A percentile compares a stretch with the other conserved stretches of the same genome.
Conservation (phyloP, 37 sponge, comb jelly and placozoan species). For the Ephydatia muelleri region DNA sequence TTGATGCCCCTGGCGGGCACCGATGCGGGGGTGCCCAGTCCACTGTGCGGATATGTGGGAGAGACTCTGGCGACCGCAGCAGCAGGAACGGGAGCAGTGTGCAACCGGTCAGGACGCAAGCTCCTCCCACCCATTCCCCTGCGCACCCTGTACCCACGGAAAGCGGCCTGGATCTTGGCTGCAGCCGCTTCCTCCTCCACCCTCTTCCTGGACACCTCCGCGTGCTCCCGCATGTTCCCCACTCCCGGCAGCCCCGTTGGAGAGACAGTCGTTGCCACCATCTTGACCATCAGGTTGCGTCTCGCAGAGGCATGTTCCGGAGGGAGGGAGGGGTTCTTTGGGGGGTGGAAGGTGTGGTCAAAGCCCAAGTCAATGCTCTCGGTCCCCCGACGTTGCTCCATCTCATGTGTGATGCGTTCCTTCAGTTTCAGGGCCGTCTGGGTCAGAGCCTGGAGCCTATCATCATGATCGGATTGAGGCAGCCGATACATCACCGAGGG, state of each 20-base stretch:
- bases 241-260: conserved; percentile 47
- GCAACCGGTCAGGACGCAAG: neutral
- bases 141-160: conserved; percentile 56
- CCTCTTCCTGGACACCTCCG: conserved; percentile 2
- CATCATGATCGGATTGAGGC: conserved; percentile 11
- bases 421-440: conserved; percentile 60
- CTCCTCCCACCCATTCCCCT: neutral
- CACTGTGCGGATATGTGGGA: neutral
- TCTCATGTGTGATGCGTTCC: conserved; percentile 35
- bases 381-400: conserved; percentile 6
- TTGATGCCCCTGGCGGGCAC: neutral
- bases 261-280: neutral
- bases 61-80: neutral
- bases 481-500: neutral
- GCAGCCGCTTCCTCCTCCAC: conserved; percentile 43
- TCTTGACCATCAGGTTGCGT: neutral
- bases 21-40: neutral
- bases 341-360: neutral
- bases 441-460: conserved; percentile 41
- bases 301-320: neutral
- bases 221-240: conserved; percentile 33
- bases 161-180: conserved; percentile 62
- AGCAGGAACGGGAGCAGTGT: neutral
- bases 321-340: neutral
- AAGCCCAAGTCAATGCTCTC: neutral